Percentiles rank a stretch among this genome's conserved stretches.
These are phyloP conservation scores for Tricholaema leucomelas DNA, from an alignment of 2,113 vertebrate species.

Conservation along the genomic window DNA sequence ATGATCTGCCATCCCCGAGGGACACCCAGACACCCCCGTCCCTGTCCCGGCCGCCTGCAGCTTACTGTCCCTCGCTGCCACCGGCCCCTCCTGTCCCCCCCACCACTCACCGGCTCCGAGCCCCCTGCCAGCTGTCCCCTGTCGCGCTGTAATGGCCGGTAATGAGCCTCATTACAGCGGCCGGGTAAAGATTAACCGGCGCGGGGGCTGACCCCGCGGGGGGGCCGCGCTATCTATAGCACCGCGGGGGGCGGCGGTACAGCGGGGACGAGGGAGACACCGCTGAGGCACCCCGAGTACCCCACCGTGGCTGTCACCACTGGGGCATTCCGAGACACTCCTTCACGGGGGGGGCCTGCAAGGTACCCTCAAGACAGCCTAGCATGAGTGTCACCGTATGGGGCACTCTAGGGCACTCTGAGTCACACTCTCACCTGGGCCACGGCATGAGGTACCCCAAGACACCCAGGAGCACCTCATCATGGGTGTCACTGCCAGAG, in stretches of 20 bases:
- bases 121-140: not conserved
- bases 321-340: not conserved
- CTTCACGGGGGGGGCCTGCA: not conserved
- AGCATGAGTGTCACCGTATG: not conserved
- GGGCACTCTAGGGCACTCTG: no score
- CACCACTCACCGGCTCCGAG: not conserved
- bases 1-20: not conserved
- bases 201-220: not conserved
- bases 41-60: not conserved
- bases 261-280: not conserved
- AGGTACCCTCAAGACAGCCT: not conserved
- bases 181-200: conserved; percentile 35
- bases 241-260: not conserved
- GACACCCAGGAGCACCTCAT: not conserved
- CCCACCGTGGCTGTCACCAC: no score
- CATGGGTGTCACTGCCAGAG: not conserved
- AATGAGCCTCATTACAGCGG: conserved; percentile 15
- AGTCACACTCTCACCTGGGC: no score
- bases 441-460: not conserved
- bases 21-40: not conserved
- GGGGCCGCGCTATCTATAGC: not conserved
- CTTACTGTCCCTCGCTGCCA: not conserved
- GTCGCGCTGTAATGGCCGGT: not conserved
- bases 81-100: rapidly evolving
- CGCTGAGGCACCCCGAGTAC: not conserved